phyloP scores from a whole-genome alignment of 2,113 vertebrate species.

The Elephantulus edwardii region DNA sequence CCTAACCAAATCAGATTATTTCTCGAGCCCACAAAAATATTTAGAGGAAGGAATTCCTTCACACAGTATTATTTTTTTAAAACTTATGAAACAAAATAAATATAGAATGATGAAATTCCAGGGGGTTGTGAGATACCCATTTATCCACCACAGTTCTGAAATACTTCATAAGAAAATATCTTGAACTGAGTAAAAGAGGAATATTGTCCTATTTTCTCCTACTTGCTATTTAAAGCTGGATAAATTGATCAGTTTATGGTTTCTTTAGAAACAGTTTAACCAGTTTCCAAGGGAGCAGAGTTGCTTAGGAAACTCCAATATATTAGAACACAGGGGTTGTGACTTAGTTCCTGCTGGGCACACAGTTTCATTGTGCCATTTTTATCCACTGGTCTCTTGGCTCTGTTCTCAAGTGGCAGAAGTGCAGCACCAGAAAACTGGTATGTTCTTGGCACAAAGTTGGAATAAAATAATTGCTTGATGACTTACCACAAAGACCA shows the following conservation, averaged over 20 bases:
- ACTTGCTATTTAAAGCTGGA: constrained; percentile 50
- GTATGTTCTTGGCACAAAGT: constrained; percentile 28
- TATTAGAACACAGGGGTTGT: constrained; percentile 34
- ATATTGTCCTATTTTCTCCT: constrained; percentile 37
- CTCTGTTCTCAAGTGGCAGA: constrained; percentile 47
- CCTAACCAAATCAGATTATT: constrained; percentile 30
- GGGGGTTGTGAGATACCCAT: not conserved
- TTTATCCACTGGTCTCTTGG: constrained; percentile 51
- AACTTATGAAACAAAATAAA: constrained; percentile 19
- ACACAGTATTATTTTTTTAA: not conserved
- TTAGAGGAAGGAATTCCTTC: not conserved
- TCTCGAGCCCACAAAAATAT: not conserved
- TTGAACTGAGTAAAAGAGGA: not conserved
- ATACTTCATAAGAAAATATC: constrained; percentile 42
- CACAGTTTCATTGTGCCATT: constrained; percentile 34
- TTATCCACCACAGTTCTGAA: constrained; percentile 28
- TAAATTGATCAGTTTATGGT: constrained; percentile 65
- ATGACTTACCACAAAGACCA: constrained; percentile 36
- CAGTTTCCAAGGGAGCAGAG: constrained; percentile 70
- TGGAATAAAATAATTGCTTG: constrained; percentile 36
- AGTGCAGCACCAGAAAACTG: constrained; percentile 38
- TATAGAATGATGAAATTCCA: constrained; percentile 28
- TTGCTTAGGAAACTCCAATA: constrained; percentile 74
- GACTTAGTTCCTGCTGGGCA: constrained; percentile 49
- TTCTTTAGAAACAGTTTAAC: constrained; percentile 74